phyloP scores from a whole-genome alignment of 2,797 vertebrate genomes.

The Phylloscopus collybita region DNA sequence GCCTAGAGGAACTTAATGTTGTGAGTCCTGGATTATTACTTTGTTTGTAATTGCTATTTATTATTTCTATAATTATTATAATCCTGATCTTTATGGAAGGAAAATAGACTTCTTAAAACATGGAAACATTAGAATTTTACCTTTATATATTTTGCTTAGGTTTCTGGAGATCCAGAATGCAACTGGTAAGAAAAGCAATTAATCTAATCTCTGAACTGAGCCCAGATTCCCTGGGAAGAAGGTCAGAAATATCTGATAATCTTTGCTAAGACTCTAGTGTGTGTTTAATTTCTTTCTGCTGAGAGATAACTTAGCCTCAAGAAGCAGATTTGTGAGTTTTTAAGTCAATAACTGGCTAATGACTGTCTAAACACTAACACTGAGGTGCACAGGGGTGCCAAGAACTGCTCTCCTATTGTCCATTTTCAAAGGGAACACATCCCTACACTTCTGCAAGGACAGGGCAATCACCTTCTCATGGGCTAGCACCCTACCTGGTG shows the following conservation, averaged over 20 bases:
- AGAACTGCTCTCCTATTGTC: neutral
- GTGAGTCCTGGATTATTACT: neutral
- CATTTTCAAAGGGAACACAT: neutral
- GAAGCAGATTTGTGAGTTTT: neutral
- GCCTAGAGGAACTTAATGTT: neutral
- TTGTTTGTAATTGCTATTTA: neutral
- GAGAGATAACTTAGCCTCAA: neutral
- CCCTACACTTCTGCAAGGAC: neutral
- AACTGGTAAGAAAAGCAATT: neutral
- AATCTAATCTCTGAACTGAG: neutral
- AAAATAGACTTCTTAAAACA: neutral
- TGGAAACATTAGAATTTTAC: neutral
- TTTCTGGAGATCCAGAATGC: neutral
- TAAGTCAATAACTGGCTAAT: neutral
- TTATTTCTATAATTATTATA: neutral
- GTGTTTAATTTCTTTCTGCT: neutral
- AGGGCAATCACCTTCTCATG: neutral
- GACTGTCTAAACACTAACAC: neutral
- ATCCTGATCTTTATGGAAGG: neutral
- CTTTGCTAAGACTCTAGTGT: neutral
- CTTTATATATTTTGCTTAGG: neutral
- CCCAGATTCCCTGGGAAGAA: neutral
- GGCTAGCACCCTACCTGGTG: neutral
- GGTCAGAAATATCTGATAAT: neutral
- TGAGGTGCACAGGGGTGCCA: neutral